Evolutionary conservation across 2,797 vertebrate genomes (phyloP).

Genomic region (Chiroxiphia lanceolata): DNA sequence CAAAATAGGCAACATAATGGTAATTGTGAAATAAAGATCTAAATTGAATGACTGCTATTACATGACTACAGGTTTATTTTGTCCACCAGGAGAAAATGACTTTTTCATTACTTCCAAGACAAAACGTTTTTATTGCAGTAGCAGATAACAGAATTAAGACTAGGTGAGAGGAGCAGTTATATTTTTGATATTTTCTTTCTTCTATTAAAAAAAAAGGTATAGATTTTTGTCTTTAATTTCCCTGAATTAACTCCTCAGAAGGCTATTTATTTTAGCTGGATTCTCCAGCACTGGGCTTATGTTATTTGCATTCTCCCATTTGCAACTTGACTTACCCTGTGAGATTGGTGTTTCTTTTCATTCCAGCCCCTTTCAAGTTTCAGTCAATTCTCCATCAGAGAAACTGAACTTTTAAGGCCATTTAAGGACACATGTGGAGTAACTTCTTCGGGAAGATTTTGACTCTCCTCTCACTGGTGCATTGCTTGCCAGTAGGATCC

Average conservation of each 20-base stretch:
- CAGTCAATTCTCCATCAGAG: background rate
- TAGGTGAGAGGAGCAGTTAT: background rate
- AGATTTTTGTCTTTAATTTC: background rate
- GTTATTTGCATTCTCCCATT: background rate
- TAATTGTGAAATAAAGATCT: background rate
- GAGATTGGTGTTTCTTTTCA: background rate
- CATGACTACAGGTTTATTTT: background rate
- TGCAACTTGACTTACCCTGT: background rate
- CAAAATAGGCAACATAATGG: background rate
- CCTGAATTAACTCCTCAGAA: background rate
- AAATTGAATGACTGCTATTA: background rate
- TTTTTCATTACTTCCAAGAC: background rate
- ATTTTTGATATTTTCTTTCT: background rate
- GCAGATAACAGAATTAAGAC: background rate
- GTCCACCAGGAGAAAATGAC: background rate
- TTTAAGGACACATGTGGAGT: rapidly evolving
- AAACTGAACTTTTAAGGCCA: background rate
- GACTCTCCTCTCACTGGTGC: background rate
- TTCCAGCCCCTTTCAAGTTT: background rate
- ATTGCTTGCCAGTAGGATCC: background rate
- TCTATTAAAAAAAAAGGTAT: background rate
- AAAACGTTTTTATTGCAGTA: background rate
- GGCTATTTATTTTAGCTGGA: background rate
- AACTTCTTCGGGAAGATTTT: background rate
- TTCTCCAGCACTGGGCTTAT: background rate